phyloP scores from a whole-genome alignment of 1,140 invertebrate genomes.

The Eciton burchellii region DNA sequence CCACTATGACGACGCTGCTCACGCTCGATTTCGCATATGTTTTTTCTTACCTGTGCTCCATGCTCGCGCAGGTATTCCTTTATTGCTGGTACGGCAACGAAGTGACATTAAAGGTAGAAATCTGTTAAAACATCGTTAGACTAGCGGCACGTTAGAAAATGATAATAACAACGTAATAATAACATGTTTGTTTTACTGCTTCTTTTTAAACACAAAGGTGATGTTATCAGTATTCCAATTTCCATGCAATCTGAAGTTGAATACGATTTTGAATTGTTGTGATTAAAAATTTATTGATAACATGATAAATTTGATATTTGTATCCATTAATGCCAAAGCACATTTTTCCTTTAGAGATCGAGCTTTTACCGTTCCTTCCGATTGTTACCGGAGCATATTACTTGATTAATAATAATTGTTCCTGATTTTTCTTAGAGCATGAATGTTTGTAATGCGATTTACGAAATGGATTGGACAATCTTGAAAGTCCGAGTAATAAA shows the following conservation, averaged over 20 bases:
- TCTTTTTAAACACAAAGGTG: background rate
- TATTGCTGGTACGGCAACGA: constrained; percentile 87
- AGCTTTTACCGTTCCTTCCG: too few relatives aligned
- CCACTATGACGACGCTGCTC: constrained; percentile 80
- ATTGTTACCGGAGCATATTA: background rate
- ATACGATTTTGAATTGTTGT: too few relatives aligned
- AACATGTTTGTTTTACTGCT: background rate
- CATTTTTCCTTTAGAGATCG: too few relatives aligned
- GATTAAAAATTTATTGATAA: too few relatives aligned
- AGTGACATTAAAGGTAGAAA: constrained; percentile 84
- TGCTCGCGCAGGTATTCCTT: constrained; percentile 81
- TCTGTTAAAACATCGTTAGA: background rate
- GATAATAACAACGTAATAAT: too few relatives aligned
- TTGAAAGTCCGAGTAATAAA: constrained; percentile 56
- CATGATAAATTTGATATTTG: too few relatives aligned
- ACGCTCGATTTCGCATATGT: constrained; percentile 75
- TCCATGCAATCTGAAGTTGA: too few relatives aligned
- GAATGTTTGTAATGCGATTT: constrained; percentile 59
- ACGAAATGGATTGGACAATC: constrained; percentile 72
- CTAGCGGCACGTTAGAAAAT: background rate
- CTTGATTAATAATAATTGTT: background rate
- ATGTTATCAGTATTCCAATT: background rate
- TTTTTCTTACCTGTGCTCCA: constrained; percentile 62
- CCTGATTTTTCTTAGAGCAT: constrained; percentile 50
- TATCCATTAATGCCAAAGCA: too few relatives aligned